Base-by-base conservation (phyloP, 2,113 vertebrate genomes). In the Solea senegalensis region DNA sequence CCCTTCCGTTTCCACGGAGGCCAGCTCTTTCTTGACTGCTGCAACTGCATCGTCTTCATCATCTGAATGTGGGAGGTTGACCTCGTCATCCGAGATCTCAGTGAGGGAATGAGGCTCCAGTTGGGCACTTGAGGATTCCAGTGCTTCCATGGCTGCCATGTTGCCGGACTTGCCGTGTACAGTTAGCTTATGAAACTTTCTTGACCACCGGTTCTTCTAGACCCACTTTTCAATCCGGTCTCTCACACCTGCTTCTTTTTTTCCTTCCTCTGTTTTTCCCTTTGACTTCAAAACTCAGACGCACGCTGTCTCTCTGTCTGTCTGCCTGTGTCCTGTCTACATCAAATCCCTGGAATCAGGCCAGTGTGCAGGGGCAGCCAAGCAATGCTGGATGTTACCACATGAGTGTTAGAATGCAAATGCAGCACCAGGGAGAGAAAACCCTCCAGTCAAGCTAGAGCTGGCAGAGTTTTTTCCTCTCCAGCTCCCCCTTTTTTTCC, bases 61-160 rank as follows among this genome's bases (percentile, higher is more conserved):
- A 13, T 93, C 92, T 9, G 91, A 91, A 4, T 80, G 80, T 1
- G 84, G 86, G 2, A 93, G 82, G 83, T 94, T 87, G 53, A 94
- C 27, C 67, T 94, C 92, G 11, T 94, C 93, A 1, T 94, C 93
- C 1, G 92, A 94, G 77, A 92, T 80, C 71, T 94, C 93, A 9
- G 91, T 91, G 63, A 94, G 86, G 57, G 83, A 87, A 5, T 87
- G 83, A 57, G 67, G 83, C 52, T 92, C 91, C 2, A 88, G 54
- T 49, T 76, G 85, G 41, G 57, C 69, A 62, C 82, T 92, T 57
- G 79, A 61, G 40, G 72, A 72, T 57, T 91, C 92, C 75, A 94
- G 75, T 58, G 90, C 76, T 84, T 93, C 91, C 87, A 92, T 86
- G 71, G 81, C 62, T 85, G 91, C 91, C 90, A 91, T 91, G 11